phyloP scores from a whole-genome alignment of 2,797 vertebrate species.

The Sebastolobus alascanus region DNA sequence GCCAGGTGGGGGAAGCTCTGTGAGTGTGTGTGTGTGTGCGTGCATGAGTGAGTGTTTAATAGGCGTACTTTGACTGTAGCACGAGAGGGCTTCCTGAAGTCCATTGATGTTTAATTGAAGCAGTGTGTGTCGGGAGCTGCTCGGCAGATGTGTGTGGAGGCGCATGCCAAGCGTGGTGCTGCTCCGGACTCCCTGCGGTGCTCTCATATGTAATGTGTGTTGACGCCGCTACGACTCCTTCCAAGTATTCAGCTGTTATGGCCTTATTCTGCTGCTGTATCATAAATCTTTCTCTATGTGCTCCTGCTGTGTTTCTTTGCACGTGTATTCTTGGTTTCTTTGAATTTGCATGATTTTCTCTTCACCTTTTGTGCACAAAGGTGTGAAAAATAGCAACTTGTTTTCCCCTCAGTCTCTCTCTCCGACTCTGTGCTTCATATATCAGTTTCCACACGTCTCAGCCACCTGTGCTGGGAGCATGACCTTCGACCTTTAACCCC shows the following conservation, averaged over 20 bases:
- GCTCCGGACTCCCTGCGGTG: conserved; percentile 46
- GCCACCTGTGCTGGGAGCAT: conserved; percentile 50
- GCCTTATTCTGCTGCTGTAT: conserved; percentile 5
- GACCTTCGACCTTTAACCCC: conserved; percentile 52
- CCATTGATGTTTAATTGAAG: conserved; percentile 80
- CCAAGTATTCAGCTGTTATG: conserved; percentile 24
- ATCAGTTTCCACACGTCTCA: conserved; percentile 3
- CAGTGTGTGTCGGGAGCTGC: conserved; percentile 70
- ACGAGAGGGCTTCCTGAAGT: conserved; percentile 71
- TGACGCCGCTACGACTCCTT: conserved; percentile 1
- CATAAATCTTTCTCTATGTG: conserved; percentile 21
- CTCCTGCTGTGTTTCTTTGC: background rate
- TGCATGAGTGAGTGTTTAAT: conserved; percentile 71
- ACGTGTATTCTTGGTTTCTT: background rate
- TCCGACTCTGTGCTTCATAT: background rate
- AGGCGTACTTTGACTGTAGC: conserved; percentile 64
- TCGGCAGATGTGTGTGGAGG: conserved; percentile 65
- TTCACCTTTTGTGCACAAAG: background rate
- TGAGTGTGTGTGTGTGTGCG: conserved; percentile 21
- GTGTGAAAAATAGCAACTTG: conserved; percentile 2
- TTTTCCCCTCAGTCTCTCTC: background rate
- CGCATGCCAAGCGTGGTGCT: conserved; percentile 42
- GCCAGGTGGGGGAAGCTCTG: conserved; percentile 49
- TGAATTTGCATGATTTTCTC: background rate
- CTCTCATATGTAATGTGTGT: conserved; percentile 42